phyloP scores from a whole-genome alignment of 2,888 invertebrate species.

The Thymelicus acteon region DNA sequence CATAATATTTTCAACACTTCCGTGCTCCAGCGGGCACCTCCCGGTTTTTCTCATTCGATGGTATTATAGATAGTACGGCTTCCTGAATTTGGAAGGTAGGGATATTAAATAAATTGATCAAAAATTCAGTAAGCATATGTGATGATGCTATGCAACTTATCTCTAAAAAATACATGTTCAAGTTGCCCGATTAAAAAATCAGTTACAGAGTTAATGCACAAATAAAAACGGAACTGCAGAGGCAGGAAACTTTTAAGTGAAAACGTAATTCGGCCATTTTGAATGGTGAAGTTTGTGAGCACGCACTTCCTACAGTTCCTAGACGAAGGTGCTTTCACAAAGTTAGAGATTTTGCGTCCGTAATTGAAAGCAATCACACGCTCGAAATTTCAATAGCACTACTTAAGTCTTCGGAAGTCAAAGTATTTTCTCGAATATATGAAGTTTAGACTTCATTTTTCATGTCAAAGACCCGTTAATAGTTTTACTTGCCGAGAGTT shows the following conservation, averaged over 20 bases:
- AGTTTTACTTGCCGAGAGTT: constrained; percentile 59
- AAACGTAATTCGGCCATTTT: constrained; percentile 9
- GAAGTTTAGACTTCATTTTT: constrained; percentile 64
- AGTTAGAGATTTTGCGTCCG: constrained; percentile 22
- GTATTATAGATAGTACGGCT: too few relatives aligned
- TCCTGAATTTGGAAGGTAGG: too few relatives aligned
- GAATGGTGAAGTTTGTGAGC: constrained; percentile 21
- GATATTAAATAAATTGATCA: too few relatives aligned
- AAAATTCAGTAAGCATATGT: too few relatives aligned
- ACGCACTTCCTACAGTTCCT: constrained; percentile 42
- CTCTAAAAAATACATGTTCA: too few relatives aligned
- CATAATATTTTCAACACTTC: too few relatives aligned
- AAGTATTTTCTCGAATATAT: constrained; percentile 39
- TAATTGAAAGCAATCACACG: constrained; percentile 22
- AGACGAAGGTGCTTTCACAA: constrained; percentile 21
- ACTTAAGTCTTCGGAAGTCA: constrained; percentile 16
- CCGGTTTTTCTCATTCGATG: too few relatives aligned
- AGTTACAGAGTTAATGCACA: neutral
- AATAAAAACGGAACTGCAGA: constrained; percentile 7
- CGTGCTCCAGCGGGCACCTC: too few relatives aligned
- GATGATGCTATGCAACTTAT: too few relatives aligned
- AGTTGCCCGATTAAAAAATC: too few relatives aligned
- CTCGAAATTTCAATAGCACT: constrained; percentile 15
- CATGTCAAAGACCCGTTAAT: constrained; percentile 61
- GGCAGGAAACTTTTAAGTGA: constrained; percentile 5